Evolutionary conservation across 2,113 vertebrate genomes (phyloP).

Genomic region (Gavia stellata): DNA sequence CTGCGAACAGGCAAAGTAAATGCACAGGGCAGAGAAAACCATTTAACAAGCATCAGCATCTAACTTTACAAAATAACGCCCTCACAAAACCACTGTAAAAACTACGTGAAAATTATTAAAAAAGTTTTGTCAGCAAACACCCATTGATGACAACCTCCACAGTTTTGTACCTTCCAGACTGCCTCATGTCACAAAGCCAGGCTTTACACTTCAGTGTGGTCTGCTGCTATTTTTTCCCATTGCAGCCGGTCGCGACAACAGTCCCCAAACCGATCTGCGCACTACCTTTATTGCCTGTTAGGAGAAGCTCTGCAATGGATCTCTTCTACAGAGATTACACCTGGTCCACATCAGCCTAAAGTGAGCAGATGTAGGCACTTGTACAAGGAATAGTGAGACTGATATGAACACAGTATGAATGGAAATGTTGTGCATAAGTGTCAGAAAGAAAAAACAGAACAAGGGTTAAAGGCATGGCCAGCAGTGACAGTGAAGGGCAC

Average conservation of each 20-base stretch:
- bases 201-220: background rate
- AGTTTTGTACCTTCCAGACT: background rate
- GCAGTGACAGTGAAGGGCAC: background rate
- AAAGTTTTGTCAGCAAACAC: background rate
- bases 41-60: background rate
- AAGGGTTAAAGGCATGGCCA: background rate
- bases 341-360: background rate
- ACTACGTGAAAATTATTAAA: background rate
- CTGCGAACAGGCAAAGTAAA: background rate
- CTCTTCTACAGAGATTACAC: background rate
- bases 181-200: background rate
- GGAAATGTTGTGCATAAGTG: background rate
- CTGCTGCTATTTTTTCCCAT: background rate
- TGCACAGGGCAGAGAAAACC: background rate
- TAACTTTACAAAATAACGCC: background rate
- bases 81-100: background rate
- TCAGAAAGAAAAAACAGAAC: background rate
- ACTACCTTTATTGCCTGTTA: background rate
- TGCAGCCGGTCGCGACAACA: fast-evolving
- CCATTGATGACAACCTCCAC: background rate
- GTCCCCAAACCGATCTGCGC: background rate
- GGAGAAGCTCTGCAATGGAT: background rate
- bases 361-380: background rate
- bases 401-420: background rate
- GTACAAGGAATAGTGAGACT: background rate